Conservation (phyloP, 2,797 vertebrate genomes). For the Anolis apletophallus region DNA sequence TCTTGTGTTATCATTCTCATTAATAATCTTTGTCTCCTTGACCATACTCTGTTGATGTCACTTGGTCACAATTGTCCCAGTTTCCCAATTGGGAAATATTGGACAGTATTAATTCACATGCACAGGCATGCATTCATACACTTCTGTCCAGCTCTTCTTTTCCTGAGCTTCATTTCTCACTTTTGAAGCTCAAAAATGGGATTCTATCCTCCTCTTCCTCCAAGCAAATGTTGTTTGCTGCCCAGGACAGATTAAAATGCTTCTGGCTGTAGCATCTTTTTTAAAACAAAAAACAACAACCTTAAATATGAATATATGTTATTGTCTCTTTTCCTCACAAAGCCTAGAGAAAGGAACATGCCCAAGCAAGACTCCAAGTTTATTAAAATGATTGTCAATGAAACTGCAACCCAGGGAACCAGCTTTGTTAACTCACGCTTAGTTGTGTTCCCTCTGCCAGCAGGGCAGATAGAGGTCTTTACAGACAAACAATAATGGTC, state of each 20-base stretch:
- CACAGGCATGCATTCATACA: neutral
- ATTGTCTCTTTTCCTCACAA: conserved; percentile 15
- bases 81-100: no score
- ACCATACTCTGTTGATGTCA: no score
- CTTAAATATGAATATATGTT: conserved; percentile 18
- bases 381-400: conserved; percentile 25
- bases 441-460: conserved; percentile 6
- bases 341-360: neutral
- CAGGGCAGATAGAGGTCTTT: conserved; percentile 12
- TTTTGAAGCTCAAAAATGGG: conserved; percentile 22
- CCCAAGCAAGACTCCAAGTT: conserved; percentile 25
- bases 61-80: no score
- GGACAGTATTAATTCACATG: no score
- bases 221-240: neutral
- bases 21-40: no score
- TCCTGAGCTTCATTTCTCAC: conserved; percentile 28
- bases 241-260: neutral
- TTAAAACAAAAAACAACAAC: rapidly evolving
- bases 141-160: neutral
- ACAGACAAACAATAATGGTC: conserved; percentile 12
- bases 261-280: conserved; percentile 15
- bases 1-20: no score
- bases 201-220: conserved; percentile 3
- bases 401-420: rapidly evolving
- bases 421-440: conserved; percentile 27